Percentiles rank a stretch among this genome's conserved stretches.
Evolutionary conservation across 2,113 vertebrate genomes (phyloP).

Genomic region (Bubo scandiacus): DNA sequence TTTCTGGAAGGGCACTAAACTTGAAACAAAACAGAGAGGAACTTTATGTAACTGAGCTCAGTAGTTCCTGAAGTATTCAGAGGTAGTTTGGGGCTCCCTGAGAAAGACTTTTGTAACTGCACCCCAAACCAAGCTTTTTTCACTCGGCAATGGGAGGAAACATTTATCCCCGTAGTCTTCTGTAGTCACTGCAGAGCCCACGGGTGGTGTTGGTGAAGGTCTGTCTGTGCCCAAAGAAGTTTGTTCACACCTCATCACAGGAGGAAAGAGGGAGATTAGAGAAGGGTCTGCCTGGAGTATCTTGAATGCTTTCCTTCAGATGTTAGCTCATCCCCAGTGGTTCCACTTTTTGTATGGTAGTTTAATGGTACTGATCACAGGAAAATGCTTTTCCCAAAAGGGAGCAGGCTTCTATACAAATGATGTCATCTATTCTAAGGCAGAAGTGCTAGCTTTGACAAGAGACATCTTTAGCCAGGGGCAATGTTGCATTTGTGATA

Average conservation of each 20-base stretch:
- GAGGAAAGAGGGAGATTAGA: not conserved
- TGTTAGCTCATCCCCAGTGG: not conserved
- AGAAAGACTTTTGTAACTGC: not conserved
- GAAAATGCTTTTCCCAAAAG: not conserved
- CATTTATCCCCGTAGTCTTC: not conserved
- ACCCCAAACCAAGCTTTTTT: not conserved
- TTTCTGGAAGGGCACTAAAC: not conserved
- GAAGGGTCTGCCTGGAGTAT: not conserved
- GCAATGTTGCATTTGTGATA: not conserved
- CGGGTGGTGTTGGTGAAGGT: not conserved
- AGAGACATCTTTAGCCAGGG: not conserved
- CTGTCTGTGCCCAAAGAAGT: not conserved
- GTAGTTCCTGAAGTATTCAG: not conserved
- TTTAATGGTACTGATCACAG: not conserved
- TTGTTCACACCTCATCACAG: not conserved
- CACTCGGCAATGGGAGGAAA: not conserved
- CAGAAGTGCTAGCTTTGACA: not conserved
- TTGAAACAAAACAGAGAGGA: not conserved
- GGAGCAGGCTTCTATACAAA: not conserved
- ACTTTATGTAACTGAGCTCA: not conserved
- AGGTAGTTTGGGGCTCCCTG: not conserved
- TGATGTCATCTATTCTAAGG: not conserved
- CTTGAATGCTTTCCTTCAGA: not conserved
- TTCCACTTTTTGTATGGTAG: not conserved
- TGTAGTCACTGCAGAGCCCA: not conserved